Percentiles rank a stretch among this genome's conserved stretches.
These are phyloP conservation scores for Magallana gigas DNA, from an alignment of 1,140 invertebrate species.

Conservation along the genomic window DNA sequence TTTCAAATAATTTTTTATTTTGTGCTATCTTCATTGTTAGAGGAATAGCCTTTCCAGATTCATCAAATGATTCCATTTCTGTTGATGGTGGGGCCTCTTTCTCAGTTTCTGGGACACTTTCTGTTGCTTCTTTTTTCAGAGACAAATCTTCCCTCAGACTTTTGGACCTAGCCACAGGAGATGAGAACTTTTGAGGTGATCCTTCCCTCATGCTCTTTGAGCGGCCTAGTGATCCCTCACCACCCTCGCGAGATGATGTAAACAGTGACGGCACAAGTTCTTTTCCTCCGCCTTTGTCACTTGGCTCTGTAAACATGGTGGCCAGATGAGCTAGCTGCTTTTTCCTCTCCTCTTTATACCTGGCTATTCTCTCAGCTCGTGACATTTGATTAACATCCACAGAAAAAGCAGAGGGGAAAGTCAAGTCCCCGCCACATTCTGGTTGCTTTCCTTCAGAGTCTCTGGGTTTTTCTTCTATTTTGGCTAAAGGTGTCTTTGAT, in stretches of 20 bases:
- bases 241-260: slow-evolving; percentile 41
- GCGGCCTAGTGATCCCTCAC: slow-evolving; percentile 42
- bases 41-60: slow-evolving; percentile 24
- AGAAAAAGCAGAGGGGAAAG: slow-evolving; percentile 25
- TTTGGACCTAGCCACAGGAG: slow-evolving; percentile 59
- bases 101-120: not conserved
- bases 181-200: slow-evolving; percentile 55
- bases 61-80: slow-evolving; percentile 17
- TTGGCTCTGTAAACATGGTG: slow-evolving; percentile 50
- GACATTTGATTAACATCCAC: slow-evolving; percentile 54
- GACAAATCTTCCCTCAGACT: slow-evolving; percentile 55
- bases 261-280: slow-evolving; percentile 61
- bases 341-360: slow-evolving; percentile 63
- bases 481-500: not conserved
- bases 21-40: slow-evolving; percentile 28
- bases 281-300: slow-evolving; percentile 34
- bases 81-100: not conserved
- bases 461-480: not conserved
- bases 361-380: slow-evolving; percentile 61
- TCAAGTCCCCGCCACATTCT: not conserved
- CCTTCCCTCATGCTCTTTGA: slow-evolving; percentile 59
- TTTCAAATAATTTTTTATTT: slow-evolving; percentile 34
- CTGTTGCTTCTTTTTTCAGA: slow-evolving; percentile 32
- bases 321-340: slow-evolving; percentile 60
- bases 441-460: not conserved